Evolutionary conservation across 2,113 vertebrate genomes (phyloP), one percentile per base, ranked within the genome.

Genomic region (Spea bombifrons): DNA sequence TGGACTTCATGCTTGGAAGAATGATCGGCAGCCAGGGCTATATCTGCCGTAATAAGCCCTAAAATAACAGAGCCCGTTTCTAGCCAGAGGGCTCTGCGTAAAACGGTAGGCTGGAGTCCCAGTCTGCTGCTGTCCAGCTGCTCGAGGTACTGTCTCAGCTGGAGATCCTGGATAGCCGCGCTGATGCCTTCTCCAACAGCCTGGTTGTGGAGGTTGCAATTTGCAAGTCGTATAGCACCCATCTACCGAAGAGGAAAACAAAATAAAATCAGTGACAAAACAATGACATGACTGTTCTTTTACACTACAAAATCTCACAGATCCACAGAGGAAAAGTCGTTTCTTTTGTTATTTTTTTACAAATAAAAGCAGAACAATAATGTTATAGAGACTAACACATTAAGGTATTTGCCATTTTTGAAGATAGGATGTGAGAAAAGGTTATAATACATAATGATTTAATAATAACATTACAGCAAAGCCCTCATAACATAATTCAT

Each of bases 171-270:
- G 80, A 98, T 88, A 75, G 96, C 94, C 0, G 95, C 95, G 12
- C 97, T 99, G 83, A 99, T 85, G 57, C 97, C 97, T 86, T 99
- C 97, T 3, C 97, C 94, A 5, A 99, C 97, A 0, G 96, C 94
- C 83, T 96, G 95, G 86, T 96, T 99, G 87, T 99, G 97, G 69
- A 99, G 92, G 87, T 99, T 99, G 86, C 97, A 99, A 87, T 94
- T 96, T 17, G 96, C 96, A 82, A 99, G 82, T 3, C 96, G 94
- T 16, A 99, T 55, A 6, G 92, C 86, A 1, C 94, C 92, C 80
- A 96, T 97, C 97, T 99, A 30, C 30, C 30, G 30, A 30, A 85
- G 57, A 83, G 68, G 16, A 45, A 66, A 81, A 64, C 73, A 3
- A 8, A 80, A 10, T 59, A 77, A 44, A n/a, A 45, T 45, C 7